Evolutionary conservation across 2,888 invertebrate species (phyloP), one percentile per base, ranked within the genome.

Genomic region (Pammene aurita): DNA sequence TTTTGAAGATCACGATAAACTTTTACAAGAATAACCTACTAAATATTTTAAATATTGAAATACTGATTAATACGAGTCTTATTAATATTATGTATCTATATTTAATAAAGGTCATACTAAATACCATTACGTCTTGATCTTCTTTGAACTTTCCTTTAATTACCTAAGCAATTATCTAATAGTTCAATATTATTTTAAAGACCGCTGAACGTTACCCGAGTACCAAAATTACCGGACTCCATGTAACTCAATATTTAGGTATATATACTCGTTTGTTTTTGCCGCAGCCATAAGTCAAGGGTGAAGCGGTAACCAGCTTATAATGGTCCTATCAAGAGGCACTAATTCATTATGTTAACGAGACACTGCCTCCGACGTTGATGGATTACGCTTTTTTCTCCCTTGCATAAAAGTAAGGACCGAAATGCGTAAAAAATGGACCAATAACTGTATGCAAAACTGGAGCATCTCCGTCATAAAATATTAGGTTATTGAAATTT

Each of bases 281-380:
- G 26, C 46, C 52, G 54, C 62, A 63, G 48, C 63, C 58, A 63
- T 64, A 70, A 72, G 70, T 66, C 71, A 70, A 67, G 70, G 70
- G 70, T 71, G 68, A 55, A 63, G 63, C 65, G 72, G 71, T 70
- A 67, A 71, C 70, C 68, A 66, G 74, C 66, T 70, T 67, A 71
- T 71, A 71, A 71, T 74, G 67, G 74, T 73, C 73, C 74, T 71
- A 74, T 75, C 75, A 75, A 73, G 74, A 73, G 74, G 74, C 78
- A 80, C 87, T 90, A 88, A 91, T 91, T 92, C 86, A 90, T 92
- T 91, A 90, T 91, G 89, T 84, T 89, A 91, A 90, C 88, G 88
- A 90, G 88, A 84, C 82, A 75, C 84, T 90, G 90, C 80, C 84
- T 74, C 64, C 83, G 91, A 90, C 91, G 85, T 81, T 90, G 92